These are phyloP conservation scores for Campaea margaritaria DNA, from an alignment of 2,888 invertebrate genomes.

Conservation along the genomic window DNA sequence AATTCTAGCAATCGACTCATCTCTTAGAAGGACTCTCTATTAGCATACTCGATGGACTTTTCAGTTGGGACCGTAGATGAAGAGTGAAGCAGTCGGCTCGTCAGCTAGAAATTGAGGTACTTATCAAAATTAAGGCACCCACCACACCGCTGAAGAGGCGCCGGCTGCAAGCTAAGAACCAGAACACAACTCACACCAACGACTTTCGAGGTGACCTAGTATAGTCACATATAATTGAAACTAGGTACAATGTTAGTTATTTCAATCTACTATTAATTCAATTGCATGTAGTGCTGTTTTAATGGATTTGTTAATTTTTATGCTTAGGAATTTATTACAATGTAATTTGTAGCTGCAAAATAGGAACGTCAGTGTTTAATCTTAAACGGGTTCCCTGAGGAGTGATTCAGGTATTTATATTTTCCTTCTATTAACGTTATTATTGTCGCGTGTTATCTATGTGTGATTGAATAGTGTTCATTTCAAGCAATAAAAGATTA, in stretches of 20 bases:
- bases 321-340: conserved; percentile 61
- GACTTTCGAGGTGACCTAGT: conserved; percentile 80
- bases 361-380: conserved; percentile 70
- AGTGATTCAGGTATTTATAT: conserved; percentile 83
- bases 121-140: conserved; percentile 71
- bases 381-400: conserved; percentile 78
- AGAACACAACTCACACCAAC: conserved; percentile 50
- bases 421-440: conserved; percentile 67
- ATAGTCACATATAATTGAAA: conserved; percentile 64
- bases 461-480: conserved; percentile 66
- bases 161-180: conserved; percentile 41
- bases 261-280: conserved; percentile 48
- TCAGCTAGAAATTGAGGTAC: conserved; percentile 70
- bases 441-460: conserved; percentile 64
- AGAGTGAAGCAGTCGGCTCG: conserved; percentile 45
- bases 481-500: conserved; percentile 62
- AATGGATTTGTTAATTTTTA: conserved; percentile 65
- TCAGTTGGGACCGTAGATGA: conserved; percentile 77
- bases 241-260: conserved; percentile 51
- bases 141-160: conserved; percentile 54
- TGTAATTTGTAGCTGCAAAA: conserved; percentile 70
- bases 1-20: conserved; percentile 52
- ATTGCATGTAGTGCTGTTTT: conserved; percentile 72
- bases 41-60: conserved; percentile 83
- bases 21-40: conserved; percentile 62